Evolutionary conservation across 2,113 vertebrate species (phyloP).

Genomic region (Formicarius rufipectus): DNA sequence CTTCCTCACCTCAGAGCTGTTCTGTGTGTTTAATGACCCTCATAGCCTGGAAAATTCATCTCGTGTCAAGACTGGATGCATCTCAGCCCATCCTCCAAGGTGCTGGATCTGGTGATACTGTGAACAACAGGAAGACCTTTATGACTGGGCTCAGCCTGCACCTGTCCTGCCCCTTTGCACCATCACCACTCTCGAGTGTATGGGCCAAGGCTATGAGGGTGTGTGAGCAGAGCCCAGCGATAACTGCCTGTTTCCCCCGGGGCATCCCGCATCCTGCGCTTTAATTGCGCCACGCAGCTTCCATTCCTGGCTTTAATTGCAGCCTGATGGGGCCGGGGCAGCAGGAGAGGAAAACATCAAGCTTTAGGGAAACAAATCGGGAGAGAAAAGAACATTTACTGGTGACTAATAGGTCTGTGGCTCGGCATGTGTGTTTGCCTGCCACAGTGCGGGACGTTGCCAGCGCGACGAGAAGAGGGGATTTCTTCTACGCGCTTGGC

Average conservation of each 20-base stretch:
- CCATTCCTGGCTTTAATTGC: conserved; percentile 49
- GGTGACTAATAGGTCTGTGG: conserved; percentile 17
- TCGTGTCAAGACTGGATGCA: background rate
- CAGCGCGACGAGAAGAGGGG: background rate
- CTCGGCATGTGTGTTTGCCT: background rate
- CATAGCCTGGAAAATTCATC: background rate
- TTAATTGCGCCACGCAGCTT: background rate
- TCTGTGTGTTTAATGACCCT: background rate
- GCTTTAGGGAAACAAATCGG: conserved; percentile 5
- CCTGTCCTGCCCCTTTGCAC: accelerated
- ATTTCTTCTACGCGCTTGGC: conserved; percentile 31
- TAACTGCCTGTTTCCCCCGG: background rate
- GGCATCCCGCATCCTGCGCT: background rate
- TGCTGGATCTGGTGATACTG: background rate
- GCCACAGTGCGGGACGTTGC: background rate
- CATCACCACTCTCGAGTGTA: background rate
- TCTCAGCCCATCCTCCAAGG: background rate
- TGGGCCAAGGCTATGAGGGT: background rate
- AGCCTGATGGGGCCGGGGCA: conserved; percentile 39
- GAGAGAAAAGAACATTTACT: conserved; percentile 48
- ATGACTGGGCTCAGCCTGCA: background rate
- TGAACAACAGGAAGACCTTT: background rate
- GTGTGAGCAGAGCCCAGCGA: background rate
- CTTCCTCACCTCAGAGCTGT: background rate
- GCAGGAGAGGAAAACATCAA: conserved; percentile 44